These are phyloP conservation scores for Trematomus bernacchii DNA, from an alignment of 2,797 vertebrate species.

Conservation along the genomic window DNA sequence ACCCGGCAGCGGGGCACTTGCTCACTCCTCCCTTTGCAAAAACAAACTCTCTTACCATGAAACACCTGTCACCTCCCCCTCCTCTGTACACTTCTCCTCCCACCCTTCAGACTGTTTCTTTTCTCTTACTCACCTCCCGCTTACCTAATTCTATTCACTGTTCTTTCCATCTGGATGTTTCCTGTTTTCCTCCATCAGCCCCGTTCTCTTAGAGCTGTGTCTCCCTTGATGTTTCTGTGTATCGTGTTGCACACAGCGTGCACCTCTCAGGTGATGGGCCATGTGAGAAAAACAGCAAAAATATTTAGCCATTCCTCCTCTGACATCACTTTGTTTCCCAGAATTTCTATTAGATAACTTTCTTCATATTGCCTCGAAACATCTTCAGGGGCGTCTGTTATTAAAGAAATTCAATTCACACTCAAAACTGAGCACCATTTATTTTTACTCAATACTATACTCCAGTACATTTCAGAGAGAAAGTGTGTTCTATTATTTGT, in stretches of 20 bases:
- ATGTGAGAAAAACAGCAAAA: constrained; percentile 1
- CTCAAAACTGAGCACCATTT: not conserved
- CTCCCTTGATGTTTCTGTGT: constrained; percentile 32
- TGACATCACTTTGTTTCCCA: constrained; percentile 31
- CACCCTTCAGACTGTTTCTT: constrained; percentile 18
- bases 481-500: not conserved
- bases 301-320: not conserved
- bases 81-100: not conserved
- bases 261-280: constrained; percentile 18
- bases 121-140: not conserved
- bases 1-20: constrained; percentile 55
- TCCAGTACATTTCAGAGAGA: not conserved
- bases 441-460: not conserved
- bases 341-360: not conserved
- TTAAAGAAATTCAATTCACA: not conserved
- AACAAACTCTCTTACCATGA: constrained; percentile 74
- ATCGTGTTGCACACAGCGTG: constrained; percentile 10
- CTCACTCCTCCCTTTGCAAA: constrained; percentile 75
- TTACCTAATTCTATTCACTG: constrained; percentile 14
- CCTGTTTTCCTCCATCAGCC: constrained; percentile 40
- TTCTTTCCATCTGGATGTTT: constrained; percentile 32
- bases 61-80: constrained; percentile 66
- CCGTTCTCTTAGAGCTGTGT: constrained; percentile 22
- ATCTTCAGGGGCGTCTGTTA: not conserved
- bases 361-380: not conserved